A percentile compares a stretch with the other conserved stretches of the same genome.
Evolutionary conservation across 2,797 vertebrate species (phyloP).

Genomic region (Dicrostonyx torquatus): DNA sequence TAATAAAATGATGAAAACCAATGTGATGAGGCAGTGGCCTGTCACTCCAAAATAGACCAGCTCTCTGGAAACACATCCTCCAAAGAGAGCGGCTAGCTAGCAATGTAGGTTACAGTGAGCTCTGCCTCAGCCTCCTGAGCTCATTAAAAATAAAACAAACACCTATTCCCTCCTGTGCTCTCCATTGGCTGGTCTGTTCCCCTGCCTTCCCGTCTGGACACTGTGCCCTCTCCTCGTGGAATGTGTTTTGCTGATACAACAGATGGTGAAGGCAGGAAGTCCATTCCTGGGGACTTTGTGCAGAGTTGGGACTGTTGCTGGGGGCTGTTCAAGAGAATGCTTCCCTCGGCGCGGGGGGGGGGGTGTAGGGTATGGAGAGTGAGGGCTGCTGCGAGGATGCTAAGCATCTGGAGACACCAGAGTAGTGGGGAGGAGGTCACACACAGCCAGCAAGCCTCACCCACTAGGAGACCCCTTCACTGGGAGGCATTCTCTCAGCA

Average conservation of each 20-base stretch:
- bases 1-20: conserved; percentile 39
- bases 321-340: neutral
- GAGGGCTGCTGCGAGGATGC: neutral
- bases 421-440: neutral
- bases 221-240: neutral
- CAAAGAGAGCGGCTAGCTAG: rapidly evolving
- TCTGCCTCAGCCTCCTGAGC: conserved; percentile 54
- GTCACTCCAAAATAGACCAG: conserved; percentile 67
- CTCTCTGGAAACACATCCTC: conserved; percentile 67
- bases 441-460: neutral
- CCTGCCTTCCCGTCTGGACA: neutral
- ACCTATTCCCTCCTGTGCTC: neutral
- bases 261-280: neutral
- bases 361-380: neutral
- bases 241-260: neutral
- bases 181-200: neutral
- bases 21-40: conserved; percentile 42
- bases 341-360: neutral
- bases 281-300: neutral
- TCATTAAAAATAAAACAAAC: conserved; percentile 72
- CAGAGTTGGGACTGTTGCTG: neutral
- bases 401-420: neutral
- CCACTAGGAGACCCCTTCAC: neutral
- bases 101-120: conserved; percentile 65
- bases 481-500: neutral